phyloP scores from a whole-genome alignment of 2,113 vertebrate genomes.

The human (Homo sapiens) region DNA sequence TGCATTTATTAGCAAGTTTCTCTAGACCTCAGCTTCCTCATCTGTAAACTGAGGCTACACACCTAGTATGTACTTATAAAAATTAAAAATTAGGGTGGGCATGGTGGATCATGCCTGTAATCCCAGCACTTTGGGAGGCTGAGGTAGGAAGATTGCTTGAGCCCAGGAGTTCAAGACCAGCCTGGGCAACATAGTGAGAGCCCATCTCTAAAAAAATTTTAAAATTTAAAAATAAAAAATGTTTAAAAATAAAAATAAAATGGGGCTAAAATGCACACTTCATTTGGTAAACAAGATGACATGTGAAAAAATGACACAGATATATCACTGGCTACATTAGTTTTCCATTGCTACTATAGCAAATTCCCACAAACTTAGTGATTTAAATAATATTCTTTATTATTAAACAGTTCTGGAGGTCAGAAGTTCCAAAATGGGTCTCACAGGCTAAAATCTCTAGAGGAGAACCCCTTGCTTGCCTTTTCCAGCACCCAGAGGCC shows the following conservation, averaged over 20 bases:
- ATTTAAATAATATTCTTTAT: background rate
- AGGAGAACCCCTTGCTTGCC: background rate
- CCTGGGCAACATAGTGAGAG: too few species aligned
- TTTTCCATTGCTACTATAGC: background rate
- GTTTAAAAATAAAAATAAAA: too few species aligned
- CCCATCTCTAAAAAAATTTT: too few species aligned
- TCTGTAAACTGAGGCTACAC: background rate
- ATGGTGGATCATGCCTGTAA: too few species aligned
- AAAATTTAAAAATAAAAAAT: too few species aligned
- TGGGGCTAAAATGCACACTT: background rate
- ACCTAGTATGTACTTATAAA: too few species aligned
- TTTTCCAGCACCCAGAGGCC: background rate
- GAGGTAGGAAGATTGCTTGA: too few species aligned
- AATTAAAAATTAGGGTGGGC: too few species aligned
- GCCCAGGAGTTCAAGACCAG: too few species aligned
- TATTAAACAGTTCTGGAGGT: background rate
- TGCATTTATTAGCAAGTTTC: background rate
- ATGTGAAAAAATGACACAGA: background rate
- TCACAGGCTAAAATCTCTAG: background rate
- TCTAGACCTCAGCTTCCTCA: background rate
- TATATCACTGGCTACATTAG: background rate
- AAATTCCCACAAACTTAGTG: background rate
- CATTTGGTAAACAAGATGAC: background rate
- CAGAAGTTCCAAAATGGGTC: background rate
- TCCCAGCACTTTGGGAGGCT: too few species aligned